These are phyloP conservation scores for Epirrhoe alternata DNA, from an alignment of 2,888 invertebrate species.

Conservation along the genomic window DNA sequence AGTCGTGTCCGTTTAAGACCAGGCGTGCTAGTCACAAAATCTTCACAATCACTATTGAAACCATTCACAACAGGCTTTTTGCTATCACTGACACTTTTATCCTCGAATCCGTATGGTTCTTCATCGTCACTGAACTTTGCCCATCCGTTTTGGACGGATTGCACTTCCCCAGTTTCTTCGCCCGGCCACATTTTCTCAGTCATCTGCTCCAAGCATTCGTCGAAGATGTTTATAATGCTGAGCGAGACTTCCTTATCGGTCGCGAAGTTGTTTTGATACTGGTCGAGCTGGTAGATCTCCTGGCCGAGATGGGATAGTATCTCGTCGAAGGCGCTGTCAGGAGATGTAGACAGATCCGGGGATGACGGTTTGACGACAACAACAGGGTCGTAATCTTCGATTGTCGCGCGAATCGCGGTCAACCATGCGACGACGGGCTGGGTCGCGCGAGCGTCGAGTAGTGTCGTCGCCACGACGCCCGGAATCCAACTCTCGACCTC, in stretches of 20 bases:
- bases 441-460: constrained; percentile 67
- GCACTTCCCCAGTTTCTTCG: constrained; percentile 11
- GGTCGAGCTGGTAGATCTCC: constrained; percentile 79
- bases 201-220: constrained; percentile 77
- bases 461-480: constrained; percentile 78
- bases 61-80: constrained; percentile 32
- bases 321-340: constrained; percentile 77
- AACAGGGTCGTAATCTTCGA: constrained; percentile 79
- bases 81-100: constrained; percentile 37
- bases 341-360: constrained; percentile 51
- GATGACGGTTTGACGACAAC: constrained; percentile 61
- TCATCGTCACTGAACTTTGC: constrained; percentile 36
- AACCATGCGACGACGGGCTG: constrained; percentile 78
- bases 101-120: constrained; percentile 24
- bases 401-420: constrained; percentile 65
- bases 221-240: constrained; percentile 79
- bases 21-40: constrained; percentile 71
- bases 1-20: constrained; percentile 56
- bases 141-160: constrained; percentile 40
- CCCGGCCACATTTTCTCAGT: constrained; percentile 47
- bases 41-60: constrained; percentile 67
- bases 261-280: constrained; percentile 70
- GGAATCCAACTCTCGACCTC: constrained; percentile 82
- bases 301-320: constrained; percentile 79
- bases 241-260: constrained; percentile 68